Base-by-base conservation (phyloP, 2,113 vertebrate species). In the Ariopsis seemanni region DNA sequence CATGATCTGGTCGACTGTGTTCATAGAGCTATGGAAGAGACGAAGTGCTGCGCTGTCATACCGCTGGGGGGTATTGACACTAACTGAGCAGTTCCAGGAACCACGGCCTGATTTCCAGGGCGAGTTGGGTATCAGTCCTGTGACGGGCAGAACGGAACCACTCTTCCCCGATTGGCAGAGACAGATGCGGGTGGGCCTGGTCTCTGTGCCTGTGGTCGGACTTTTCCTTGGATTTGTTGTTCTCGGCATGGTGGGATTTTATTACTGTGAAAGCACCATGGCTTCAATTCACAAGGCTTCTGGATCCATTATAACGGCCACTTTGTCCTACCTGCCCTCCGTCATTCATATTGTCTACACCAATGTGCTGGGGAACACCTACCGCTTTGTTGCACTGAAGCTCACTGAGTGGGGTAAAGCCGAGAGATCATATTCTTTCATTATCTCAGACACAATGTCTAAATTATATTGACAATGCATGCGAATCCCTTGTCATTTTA, bases 11-110 rank as follows among this genome's bases (percentile, higher is more conserved):
- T 96, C 95, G 82, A 96, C 96, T 0, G 88, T 96, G 50, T 81
- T 96, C 57, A 94, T 96, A 90, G 95, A 96, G 93, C 52, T 96
- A 85, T 96, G 96, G 96, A 96, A 96, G 78, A 93, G 96, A 1
- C 92, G 94, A 9, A 96, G 95, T 83, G 75, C 94, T 4, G 79
- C 92, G 0, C 90, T 95, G 18, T 94, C 96, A 12, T 95, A 95
- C 92, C 91, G 86, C 50, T 96, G 96, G 96, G 96, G 96, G 10
- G 94, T 92, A 11, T 80, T 95, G 85, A 86, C 93, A 57, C 92
- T 96, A 0, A 90, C 95, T 0, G 94, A 95, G 60, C 93, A 93
- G 53, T 96, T 96, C 1, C 93, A 95, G 0, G 95, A 96, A 79
- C 95, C 96, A 1, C 92, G 96, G 3, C 95, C 95, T 0, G 93